Evolutionary conservation across 2,888 invertebrate genomes (phyloP), one percentile per base, ranked within the genome.

Genomic region (Schizotus pectinicornis): DNA sequence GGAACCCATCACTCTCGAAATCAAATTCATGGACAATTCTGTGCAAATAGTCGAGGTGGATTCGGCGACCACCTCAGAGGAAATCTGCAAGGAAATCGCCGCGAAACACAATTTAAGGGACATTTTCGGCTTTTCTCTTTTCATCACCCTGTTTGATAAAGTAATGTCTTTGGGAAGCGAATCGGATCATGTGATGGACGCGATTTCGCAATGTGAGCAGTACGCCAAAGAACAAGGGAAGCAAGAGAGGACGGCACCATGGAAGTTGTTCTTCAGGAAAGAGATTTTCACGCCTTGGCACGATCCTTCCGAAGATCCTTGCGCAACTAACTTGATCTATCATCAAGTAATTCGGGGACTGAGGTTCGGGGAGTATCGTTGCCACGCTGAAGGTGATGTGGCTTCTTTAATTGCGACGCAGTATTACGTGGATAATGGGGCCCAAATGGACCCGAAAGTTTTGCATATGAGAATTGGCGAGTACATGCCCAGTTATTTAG

Each of bases 211-310:
- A 77, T 96, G 96, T 78, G 97, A 98, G 77, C 96, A 97, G 76
- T 95, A 93, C 77, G 91, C 94, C 22, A 94, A 91, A 79, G 95
- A 95, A 78, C 90, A 92, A 76, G 94, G 94, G 0, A 87, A 88
- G 1, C 86, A 89, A 53, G 95, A 95, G 76, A 84, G 90, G 67
- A 90, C 86, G 72, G 93, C 94, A 3, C 91, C 92, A 0, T 98
- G 96, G 96, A 85, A 91, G 67, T 78, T 95, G 43, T 94, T 92
- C 79, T 88, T 92, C 76, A 83, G 94, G 47, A 91, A 91, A 81
- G 97, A 97, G 83, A 91, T 97, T 55, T 95, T 95, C 77, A 84
- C 90, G 13, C 92, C 94, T 0, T 97, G 97, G 97, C 94, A 95
- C 75, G 90, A 95, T 80, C 91, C 95, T 2, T 77, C 85, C 0